These are phyloP conservation scores for Drosophila atroscutellata DNA, from an alignment of 2,888 invertebrate species.

Conservation along the genomic window DNA sequence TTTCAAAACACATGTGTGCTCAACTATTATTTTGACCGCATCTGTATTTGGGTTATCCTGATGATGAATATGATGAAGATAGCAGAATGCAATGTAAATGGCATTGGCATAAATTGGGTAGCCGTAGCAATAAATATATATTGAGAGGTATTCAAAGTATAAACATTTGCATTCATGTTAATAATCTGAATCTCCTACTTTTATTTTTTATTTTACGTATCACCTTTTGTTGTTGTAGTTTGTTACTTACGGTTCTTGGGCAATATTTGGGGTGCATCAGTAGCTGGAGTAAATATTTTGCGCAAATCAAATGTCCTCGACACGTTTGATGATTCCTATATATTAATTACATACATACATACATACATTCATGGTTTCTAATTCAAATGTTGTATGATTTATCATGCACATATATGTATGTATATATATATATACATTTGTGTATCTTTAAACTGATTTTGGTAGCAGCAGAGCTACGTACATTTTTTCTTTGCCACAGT, in stretches of 20 bases:
- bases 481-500: slow-evolving; percentile 88
- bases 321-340: slow-evolving; percentile 82
- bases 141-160: not conserved
- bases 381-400: slow-evolving; percentile 60
- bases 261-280: slow-evolving; percentile 91
- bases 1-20: not conserved
- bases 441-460: not conserved
- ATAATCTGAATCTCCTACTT: not conserved
- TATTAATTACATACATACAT: slow-evolving; percentile 27
- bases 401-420: slow-evolving; percentile 3
- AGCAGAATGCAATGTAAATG: not conserved
- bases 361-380: slow-evolving; percentile 41
- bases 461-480: slow-evolving; percentile 84
- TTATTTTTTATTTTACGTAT: slow-evolving; percentile 59
- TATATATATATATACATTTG: not conserved
- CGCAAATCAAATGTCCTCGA: slow-evolving; percentile 91
- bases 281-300: slow-evolving; percentile 95
- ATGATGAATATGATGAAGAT: not conserved
- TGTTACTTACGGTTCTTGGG: slow-evolving; percentile 89
- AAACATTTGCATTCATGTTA: not conserved
- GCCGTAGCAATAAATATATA: not conserved
- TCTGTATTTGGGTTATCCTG: not conserved
- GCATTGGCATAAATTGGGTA: slow-evolving; percentile 2
- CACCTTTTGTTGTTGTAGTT: slow-evolving; percentile 58
- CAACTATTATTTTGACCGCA: not conserved